Evolutionary conservation across 2,888 invertebrate genomes (phyloP), one percentile per base, ranked within the genome.

Genomic region (Drosophila neutralis): DNA sequence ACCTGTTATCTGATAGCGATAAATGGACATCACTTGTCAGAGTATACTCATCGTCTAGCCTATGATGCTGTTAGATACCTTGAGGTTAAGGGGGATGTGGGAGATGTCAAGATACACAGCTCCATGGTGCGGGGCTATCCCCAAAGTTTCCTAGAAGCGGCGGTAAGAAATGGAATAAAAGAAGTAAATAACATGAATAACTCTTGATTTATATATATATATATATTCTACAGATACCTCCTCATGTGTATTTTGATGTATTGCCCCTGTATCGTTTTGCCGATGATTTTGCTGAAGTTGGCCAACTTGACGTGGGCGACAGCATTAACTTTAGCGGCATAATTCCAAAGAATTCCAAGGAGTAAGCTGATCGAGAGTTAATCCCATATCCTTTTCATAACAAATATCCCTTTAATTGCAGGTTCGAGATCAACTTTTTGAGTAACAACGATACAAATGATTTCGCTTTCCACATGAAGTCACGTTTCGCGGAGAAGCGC

Each of bases 21-120:
- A 21, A 96, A 97, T 91, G 96, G 96, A 0, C 94, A 94, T 76
- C 96, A 96, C 89, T 96, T 96, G 90, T 96, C 96, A 87, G 94
- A 94, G 45, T 97, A 94, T 90, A 90, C 93, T 6, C 97, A 96
- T 91, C 94, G 95, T 92, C 91, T 96, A 59, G 95, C 96, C 48
- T 93, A 94, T 63, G 90, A 92, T 49, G 92, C 94, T 66, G 94
- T 96, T 6, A 94, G 94, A 31, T 91, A 94, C 11, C 89, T 96
- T 60, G 95, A 96, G 83, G 94, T 96, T 4, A 92, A 94, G 27
- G 95, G 96, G 13, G 94, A 94, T 53, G 93, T 96, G 4, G 94
- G 94, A 66, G 94, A 95, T 87, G 93, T 94, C 76, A 92, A 93
- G 40, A 91, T 94, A 40, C 94, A 94, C 59, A 94, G 91, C 15